Evolutionary conservation across 1,140 invertebrate genomes (phyloP).

Genomic region (Phymorhynchus buccinoides): DNA sequence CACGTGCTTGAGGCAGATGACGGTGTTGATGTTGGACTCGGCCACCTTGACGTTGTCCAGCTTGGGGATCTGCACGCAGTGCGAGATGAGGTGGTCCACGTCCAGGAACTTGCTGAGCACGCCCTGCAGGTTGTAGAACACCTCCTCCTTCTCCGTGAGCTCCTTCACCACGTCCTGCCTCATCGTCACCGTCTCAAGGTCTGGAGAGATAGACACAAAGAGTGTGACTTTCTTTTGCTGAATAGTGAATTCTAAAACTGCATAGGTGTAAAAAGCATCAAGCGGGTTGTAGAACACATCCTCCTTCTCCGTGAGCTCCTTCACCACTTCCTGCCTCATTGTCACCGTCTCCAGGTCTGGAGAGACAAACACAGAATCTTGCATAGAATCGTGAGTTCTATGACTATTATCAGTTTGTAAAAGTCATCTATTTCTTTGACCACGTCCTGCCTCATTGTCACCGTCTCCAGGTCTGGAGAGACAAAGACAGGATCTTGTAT

Average conservation of each 20-base stretch:
- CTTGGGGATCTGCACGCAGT: constrained; percentile 77
- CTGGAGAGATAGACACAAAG: constrained; percentile 67
- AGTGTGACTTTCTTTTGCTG: too few species aligned
- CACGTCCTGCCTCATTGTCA: constrained; percentile 81
- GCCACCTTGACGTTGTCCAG: constrained; percentile 76
- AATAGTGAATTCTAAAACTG: too few species aligned
- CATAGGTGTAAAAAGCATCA: too few species aligned
- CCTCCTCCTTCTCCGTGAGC: constrained; percentile 77
- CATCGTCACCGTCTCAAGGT: constrained; percentile 79
- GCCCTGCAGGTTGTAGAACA: constrained; percentile 77
- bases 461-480: constrained; percentile 78
- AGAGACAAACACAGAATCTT: too few species aligned
- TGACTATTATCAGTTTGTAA: constrained; percentile 74
- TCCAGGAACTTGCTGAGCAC: constrained; percentile 78
- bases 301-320: constrained; percentile 80
- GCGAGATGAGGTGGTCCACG: constrained; percentile 78
- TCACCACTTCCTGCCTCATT: constrained; percentile 81
- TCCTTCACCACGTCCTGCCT: constrained; percentile 84
- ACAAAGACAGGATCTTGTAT: too few species aligned
- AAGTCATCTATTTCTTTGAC: constrained; percentile 83
- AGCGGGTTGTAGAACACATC: constrained; percentile 77
- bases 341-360: constrained; percentile 80
- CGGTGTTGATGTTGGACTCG: constrained; percentile 86
- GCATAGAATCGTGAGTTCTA: too few species aligned
- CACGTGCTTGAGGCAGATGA: constrained; percentile 84